phyloP scores from a whole-genome alignment of 2,888 invertebrate genomes.

The Campoletis raptor region DNA sequence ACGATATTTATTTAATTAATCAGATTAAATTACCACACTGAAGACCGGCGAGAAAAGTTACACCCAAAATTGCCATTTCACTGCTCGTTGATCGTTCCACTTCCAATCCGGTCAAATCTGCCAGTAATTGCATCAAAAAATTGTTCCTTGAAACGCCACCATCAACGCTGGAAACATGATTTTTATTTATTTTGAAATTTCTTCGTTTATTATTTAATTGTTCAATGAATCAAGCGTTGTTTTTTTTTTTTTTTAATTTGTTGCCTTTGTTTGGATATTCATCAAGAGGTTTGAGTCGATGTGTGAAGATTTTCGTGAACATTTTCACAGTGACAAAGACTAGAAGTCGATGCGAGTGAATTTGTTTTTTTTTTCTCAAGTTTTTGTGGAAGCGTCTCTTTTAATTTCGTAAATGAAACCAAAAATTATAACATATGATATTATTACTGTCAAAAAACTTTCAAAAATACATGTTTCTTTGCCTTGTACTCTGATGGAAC shows the following conservation, averaged over 20 bases:
- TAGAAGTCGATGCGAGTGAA: no score
- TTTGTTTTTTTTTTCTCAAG: neutral
- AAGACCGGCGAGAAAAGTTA: constrained; percentile 94
- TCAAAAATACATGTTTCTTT: no score
- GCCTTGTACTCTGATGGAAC: no score
- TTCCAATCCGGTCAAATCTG: constrained; percentile 91
- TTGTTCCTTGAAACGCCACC: constrained; percentile 98
- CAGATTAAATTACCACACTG: constrained; percentile 87
- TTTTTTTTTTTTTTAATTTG: no score
- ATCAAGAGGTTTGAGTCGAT: neutral
- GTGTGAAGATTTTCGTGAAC: neutral
- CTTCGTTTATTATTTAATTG: neutral
- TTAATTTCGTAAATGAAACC: no score
- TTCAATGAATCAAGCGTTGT: neutral
- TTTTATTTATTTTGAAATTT: constrained; percentile 2
- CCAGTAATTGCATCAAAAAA: constrained; percentile 95
- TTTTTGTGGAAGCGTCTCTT: neutral
- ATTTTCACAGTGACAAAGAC: neutral
- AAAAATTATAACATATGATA: no score
- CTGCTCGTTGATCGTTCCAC: constrained; percentile 91
- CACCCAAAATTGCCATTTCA: constrained; percentile 95
- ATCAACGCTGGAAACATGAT: constrained; percentile 89
- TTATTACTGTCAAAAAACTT: no score
- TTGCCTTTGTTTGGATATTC: neutral
- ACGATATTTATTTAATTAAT: constrained; percentile 25